These are phyloP conservation scores for Alces alces DNA, from an alignment of 2,113 vertebrate species.

Conservation along the genomic window DNA sequence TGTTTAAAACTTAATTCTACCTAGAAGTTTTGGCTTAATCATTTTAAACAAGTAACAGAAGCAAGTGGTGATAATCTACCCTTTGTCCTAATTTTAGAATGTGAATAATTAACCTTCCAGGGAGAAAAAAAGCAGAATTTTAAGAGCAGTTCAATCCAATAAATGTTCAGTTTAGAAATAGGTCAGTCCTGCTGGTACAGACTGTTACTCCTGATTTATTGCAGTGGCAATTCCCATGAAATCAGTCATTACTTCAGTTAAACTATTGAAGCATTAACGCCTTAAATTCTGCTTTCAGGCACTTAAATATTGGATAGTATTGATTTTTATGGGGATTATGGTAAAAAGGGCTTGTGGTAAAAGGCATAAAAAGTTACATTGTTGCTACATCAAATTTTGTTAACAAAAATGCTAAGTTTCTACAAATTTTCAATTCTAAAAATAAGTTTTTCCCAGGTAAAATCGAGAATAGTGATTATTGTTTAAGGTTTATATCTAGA, in stretches of 20 bases:
- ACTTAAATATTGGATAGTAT: constrained; percentile 37
- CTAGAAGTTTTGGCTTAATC: constrained; percentile 23
- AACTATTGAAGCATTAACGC: constrained; percentile 5
- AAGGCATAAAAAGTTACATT: constrained; percentile 42
- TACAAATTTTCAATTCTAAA: background rate
- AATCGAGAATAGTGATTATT: background rate
- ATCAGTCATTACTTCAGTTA: background rate
- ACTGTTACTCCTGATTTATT: background rate
- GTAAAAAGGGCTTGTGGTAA: constrained; percentile 38
- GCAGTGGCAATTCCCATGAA: background rate
- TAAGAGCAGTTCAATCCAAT: background rate
- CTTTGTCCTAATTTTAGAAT: constrained; percentile 56
- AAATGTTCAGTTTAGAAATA: constrained; percentile 31
- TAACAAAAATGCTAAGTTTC: background rate
- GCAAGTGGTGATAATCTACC: background rate
- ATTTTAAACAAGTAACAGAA: constrained; percentile 25
- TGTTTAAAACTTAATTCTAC: constrained; percentile 11
- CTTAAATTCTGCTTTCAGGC: background rate
- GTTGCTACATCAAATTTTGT: constrained; percentile 6
- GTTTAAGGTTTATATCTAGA: background rate
- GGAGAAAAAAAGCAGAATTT: background rate
- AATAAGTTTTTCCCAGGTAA: background rate
- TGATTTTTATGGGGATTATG: constrained; percentile 51
- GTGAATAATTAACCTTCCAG: constrained; percentile 61
- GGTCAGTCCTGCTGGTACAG: background rate